Evolutionary conservation across 2,797 vertebrate species (phyloP), one percentile per base, ranked within the genome.

Genomic region (Halcyon leucocephala): DNA sequence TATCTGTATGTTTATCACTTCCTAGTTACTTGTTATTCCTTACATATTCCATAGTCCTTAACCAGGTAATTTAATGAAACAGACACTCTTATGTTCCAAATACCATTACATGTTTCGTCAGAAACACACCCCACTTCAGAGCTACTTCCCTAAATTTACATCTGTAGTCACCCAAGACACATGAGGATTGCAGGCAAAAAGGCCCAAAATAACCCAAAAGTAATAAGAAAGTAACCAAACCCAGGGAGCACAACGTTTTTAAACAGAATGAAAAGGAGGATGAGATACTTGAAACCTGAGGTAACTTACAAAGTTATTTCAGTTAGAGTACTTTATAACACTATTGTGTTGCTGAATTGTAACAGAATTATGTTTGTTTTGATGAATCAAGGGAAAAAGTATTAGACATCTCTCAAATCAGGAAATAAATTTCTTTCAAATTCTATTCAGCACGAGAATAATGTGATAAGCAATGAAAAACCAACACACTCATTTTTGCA

Each of bases 201-300:
- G 3, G 2, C 7, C 10, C 19, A 35, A 28, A 74, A 64, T 42
- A 17, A 0, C 0, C 6, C 8, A 29, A 51, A 44, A 82, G 28
- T 31, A 62, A 51, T 29, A 1, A 21, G 33, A 81, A 78, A 57
- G 14, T 28, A 79, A 67, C 31, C 15, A 39, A 28, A 66, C 3
- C 31, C 13, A 70, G 24, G 62, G 10, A 9, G 18, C 7, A 31
- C 5, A 22, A 49, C 48, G 15, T 49, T 44, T 85, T 90, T 66
- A 57, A 91, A 61, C 11, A 67, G 57, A 58, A 51, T 6, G 8
- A 24, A 49, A 58, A 49, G 31, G 19, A 78, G 14, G 2, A 2
- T 20, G 8, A 79, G 14, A 71, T 21, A 42, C 25, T 7, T 64
- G 29, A 84, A 71, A 80, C 2, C 9, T 55, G 20, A 71, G 29